Base-by-base conservation (phyloP, 2,113 vertebrate species). In the Ctenomys sociabilis region DNA sequence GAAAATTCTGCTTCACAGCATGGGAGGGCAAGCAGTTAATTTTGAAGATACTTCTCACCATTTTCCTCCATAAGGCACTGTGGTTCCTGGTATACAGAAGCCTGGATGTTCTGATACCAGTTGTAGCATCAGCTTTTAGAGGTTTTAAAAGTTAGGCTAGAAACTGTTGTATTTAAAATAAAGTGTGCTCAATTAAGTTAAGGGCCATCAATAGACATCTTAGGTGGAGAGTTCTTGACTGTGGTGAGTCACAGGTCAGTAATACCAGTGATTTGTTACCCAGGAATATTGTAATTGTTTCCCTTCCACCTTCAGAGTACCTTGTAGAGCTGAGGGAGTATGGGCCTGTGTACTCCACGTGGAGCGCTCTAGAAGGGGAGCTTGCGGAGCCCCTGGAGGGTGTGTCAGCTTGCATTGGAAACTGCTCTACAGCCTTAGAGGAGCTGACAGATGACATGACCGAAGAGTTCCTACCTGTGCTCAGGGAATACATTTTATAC, bases 401-500 rank as follows among this genome's bases (percentile, higher is more conserved):
- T 0, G 99, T 99, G 52, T 99, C 99, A 0, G 99, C 99, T 64
- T 99, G 99, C 16, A 97, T 99, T 43, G 98, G 99, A 0, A 99
- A 98, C 77, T 99, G 99, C 97, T 99, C 99, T 24, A 97, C 98
- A 0, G 98, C 99, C 19, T 98, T 99, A 97, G 99, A 99, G 85
- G 99, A 99, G 63, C 98, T 99, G 86, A 99, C 98, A 0, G 99
- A 99, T 72, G 99, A 99, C 96, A 99, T 99, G 99, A 99, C 99
- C 4, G 99, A 99, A 94, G 99, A 99, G 94, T 99, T 99, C 85
- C 98, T 99, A 75, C 99, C 99, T 7, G 99, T 99, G 2, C 99
- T 99, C 80, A 98, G 99, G 97, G 99, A 99, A 95, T 99, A 99
- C 66, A 98, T 99, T 63, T 98, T 99, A 77, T 99, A 99, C 96